phyloP scores from a whole-genome alignment of 1,140 invertebrate genomes.

The Anoplolepis gracilipes region DNA sequence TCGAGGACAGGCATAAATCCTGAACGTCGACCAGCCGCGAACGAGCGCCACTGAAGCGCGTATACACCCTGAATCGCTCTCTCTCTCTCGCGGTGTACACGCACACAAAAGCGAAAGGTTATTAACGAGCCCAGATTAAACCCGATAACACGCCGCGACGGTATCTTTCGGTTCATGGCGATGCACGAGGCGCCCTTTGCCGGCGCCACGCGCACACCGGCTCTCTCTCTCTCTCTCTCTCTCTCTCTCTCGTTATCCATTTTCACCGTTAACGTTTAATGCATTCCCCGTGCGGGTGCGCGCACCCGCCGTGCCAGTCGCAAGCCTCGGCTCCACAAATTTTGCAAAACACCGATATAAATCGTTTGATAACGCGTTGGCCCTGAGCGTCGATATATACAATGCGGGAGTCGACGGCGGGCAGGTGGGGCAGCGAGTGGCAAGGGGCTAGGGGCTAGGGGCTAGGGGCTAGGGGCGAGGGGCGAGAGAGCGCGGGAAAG shows the following conservation, averaged over 20 bases:
- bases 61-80: background rate
- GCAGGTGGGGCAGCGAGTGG: background rate
- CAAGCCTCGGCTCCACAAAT: constrained; percentile 75
- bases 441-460: background rate
- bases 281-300: constrained; percentile 36
- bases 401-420: constrained; percentile 21
- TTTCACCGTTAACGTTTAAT: constrained; percentile 61
- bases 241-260: constrained; percentile 67
- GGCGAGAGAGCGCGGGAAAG: background rate
- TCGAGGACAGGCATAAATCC: constrained; percentile 60
- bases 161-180: constrained; percentile 68
- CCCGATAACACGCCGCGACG: constrained; percentile 65
- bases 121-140: constrained; percentile 65
- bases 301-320: constrained; percentile 52
- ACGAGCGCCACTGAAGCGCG: constrained; percentile 13
- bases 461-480: background rate
- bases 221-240: too few species aligned
- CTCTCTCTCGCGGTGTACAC: background rate
- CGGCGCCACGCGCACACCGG: background rate
- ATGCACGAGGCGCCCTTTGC: constrained; percentile 46
- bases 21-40: constrained; percentile 16
- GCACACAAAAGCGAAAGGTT: constrained; percentile 59
- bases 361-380: constrained; percentile 79
- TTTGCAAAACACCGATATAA: constrained; percentile 81
- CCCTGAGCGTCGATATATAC: constrained; percentile 75